Base-by-base conservation (phyloP, 1,140 invertebrate genomes). In the Sogatella furcifera region DNA sequence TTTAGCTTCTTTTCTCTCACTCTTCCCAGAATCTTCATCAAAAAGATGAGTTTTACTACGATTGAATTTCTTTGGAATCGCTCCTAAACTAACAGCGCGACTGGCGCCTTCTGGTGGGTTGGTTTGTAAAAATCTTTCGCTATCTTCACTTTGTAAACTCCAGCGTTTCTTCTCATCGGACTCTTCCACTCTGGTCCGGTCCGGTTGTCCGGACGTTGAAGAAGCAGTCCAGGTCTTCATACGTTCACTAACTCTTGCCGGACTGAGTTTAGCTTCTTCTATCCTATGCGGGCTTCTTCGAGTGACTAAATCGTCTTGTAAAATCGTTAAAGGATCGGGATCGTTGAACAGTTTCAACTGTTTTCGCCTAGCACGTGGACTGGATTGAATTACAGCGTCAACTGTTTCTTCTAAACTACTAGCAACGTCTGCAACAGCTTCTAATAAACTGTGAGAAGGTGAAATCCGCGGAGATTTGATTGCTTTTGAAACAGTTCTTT, bases 401-500 rank as follows among this genome's bases (percentile, higher is more conserved):
- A 84, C 84, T 8, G 84, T 80, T 65, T 83, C 80, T 64, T 87
- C 84, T 13, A 86, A 66, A n/a, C 79, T 79, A 55, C 78, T 81
- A 2, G 81, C 83, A 1, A 85, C 82, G 67, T 80, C 80, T 0
- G 80, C 80, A 0, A 79, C 82, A 1, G 83, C 81, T 69, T 85
- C 82, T n/a, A 85, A 67, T 10, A 86, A 70, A 53, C 67, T 74
- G 46, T 70, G 69, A 1, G 70, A 71, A 31, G 72, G 73, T 14
- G 72, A 70, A 34, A 63, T 41, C 55, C 61, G 52, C 24, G 61
- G 59, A 14, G 62, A 59, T 41, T 17, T 19, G 22, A 52, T 58
- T 5, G 55, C 55, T 46, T 57, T 52, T 17, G 56, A 21, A 4
- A 52, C 24, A 8, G 34, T 38, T 38, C 34, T 38, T 57, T 62